Evolutionary conservation across 2,797 vertebrate genomes (phyloP), one percentile per base, ranked within the genome.

Genomic region (Euphonia xanthogaster): DNA sequence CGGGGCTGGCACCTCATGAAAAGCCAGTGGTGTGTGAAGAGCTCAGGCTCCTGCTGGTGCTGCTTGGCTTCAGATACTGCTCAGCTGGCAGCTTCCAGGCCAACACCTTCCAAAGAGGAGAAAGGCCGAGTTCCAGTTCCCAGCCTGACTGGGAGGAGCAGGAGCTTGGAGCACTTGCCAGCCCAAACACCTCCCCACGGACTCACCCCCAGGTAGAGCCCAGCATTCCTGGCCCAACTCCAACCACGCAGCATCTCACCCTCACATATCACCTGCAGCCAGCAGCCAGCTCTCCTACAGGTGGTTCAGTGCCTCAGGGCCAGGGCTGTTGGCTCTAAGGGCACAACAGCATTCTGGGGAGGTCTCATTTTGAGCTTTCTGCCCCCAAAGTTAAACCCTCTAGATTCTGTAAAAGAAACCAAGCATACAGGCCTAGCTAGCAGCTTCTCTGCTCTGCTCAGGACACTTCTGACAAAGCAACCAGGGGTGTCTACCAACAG

Each of bases 261-360:
- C 1, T 7, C 72, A 17, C 0, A 0, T 1, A 10, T 1, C 0
- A 51, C 48, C 61, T 12, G 19, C 7, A 5, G 42, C 28, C 58
- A 30, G 8, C 60, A 51, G 85, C 31, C 77, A 74, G 14, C 61
- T 83, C 8, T 2, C 22, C 85, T n/a, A 2, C 22, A 12, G 40
- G 51, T 8, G 27, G 18, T 24, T 63, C 16, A 28, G 37, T 2
- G 28, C 35, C 39, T 72, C 30, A 12, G 23, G 30, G 58, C 44
- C 37, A 42, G 51, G 40, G 24, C 11, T 25, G 44, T 7, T 47
- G 37, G 23, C 50, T 66, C 42, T 14, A 35, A 87, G 30, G 42
- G 33, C 9, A 20, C 5, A 48, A 67, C 35, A 86, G 10, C 2
- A 5, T 67, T 31, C 4, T 7, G 12, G 28, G 9, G 33, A 16